phyloP scores from a whole-genome alignment of 2,888 invertebrate genomes.

The Synergus laeviventris region DNA sequence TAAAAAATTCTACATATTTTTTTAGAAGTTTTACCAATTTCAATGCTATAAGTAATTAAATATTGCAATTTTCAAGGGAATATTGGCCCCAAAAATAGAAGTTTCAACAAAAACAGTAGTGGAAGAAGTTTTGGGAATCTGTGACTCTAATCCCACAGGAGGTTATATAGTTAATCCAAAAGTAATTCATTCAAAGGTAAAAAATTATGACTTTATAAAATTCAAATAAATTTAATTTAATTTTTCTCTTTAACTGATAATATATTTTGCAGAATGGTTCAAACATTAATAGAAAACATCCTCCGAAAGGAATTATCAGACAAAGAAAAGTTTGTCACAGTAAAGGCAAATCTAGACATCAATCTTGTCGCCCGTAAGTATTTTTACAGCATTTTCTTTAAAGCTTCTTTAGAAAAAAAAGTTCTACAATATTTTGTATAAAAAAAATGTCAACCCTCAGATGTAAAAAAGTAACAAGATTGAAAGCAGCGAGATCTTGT shows the following conservation, averaged over 20 bases:
- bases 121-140: conserved; percentile 78
- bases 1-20: too few relatives aligned
- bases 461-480: conserved; percentile 42
- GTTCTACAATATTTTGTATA: conserved; percentile 13
- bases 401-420: neutral
- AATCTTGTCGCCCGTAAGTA: conserved; percentile 60
- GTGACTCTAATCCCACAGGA: conserved; percentile 54
- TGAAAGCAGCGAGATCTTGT: conserved; percentile 22
- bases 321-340: conserved; percentile 71
- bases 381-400: conserved; percentile 1
- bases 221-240: neutral
- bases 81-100: conserved; percentile 84
- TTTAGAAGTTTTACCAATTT: too few relatives aligned
- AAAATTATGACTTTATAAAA: neutral
- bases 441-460: conserved; percentile 41
- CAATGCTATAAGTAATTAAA: neutral
- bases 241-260: conserved; percentile 27
- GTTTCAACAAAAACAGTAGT: conserved; percentile 83
- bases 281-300: conserved; percentile 60
- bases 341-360: conserved; percentile 58
- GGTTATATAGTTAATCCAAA: conserved; percentile 74
- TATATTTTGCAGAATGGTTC: conserved; percentile 59
- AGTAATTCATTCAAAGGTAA: conserved; percentile 72
- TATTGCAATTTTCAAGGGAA: conserved; percentile 78
- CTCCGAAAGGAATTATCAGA: conserved; percentile 64